Percentiles rank a stretch among this genome's conserved stretches.
Evolutionary conservation across 37 sponge, comb jelly and placozoan genomes (phyloP).

Genomic region (Oopsacas minuta): DNA sequence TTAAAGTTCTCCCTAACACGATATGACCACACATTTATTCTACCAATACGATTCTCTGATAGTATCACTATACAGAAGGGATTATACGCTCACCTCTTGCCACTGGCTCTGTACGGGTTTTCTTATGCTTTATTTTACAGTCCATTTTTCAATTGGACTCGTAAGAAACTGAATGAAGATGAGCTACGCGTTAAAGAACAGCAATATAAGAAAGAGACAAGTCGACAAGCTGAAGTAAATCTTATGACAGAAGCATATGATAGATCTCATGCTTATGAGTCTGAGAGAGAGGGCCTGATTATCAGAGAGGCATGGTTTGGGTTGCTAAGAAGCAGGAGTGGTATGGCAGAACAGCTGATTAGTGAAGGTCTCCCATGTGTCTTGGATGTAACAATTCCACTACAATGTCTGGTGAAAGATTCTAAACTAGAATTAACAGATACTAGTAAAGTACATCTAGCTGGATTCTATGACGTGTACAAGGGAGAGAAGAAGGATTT

Average conservation of each 20-base stretch:
- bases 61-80: slow-evolving; percentile 24
- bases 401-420: slow-evolving; percentile 81
- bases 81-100: slow-evolving; percentile 60
- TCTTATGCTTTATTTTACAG: slow-evolving; percentile 39
- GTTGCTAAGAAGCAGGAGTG: slow-evolving; percentile 31
- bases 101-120: slow-evolving; percentile 46
- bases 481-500: slow-evolving; percentile 69
- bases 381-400: slow-evolving; percentile 69
- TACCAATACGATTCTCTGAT: slow-evolving; percentile 47
- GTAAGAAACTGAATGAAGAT: slow-evolving; percentile 29
- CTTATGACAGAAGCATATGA: slow-evolving; percentile 80
- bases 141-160: slow-evolving; percentile 33
- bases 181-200: slow-evolving; percentile 29
- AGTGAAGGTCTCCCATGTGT: slow-evolving; percentile 34
- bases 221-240: slow-evolving; percentile 67
- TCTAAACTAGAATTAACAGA: slow-evolving; percentile 74
- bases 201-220: slow-evolving; percentile 34
- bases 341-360: background rate
- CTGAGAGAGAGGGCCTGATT: slow-evolving; percentile 57
- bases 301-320: slow-evolving; percentile 89
- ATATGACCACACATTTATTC: slow-evolving; percentile 40
- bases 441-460: slow-evolving; percentile 41
- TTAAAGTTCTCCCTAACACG: slow-evolving; percentile 26
- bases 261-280: slow-evolving; percentile 41
- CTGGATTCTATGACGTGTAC: slow-evolving; percentile 89